phyloP scores from a whole-genome alignment of 2,113 vertebrate genomes.

The Rhizomys pruinosus region DNA sequence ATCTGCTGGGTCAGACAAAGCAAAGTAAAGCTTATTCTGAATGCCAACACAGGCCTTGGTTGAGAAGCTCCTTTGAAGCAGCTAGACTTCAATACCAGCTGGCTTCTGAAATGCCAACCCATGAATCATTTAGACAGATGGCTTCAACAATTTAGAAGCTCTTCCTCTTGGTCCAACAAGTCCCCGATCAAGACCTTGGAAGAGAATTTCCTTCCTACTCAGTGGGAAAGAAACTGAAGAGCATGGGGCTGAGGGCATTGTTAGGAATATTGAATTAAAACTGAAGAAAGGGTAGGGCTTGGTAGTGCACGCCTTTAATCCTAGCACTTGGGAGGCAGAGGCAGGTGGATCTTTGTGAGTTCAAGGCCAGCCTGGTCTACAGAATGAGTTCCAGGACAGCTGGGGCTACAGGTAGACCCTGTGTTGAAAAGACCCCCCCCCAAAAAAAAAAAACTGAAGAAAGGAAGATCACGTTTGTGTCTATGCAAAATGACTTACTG shows the following conservation, averaged over 20 bases:
- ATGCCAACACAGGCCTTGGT: constrained; percentile 44
- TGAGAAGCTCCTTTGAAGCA: constrained; percentile 20
- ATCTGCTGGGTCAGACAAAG: not conserved
- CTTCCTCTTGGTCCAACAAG: not conserved
- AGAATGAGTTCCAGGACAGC: too few species aligned
- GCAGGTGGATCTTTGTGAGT: too few species aligned
- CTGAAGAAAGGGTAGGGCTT: too few species aligned
- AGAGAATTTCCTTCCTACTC: not conserved
- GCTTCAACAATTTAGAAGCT: not conserved
- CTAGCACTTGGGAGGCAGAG: too few species aligned
- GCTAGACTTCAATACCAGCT: not conserved
- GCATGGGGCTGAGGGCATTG: not conserved
- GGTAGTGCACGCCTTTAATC: too few species aligned
- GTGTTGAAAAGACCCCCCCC: too few species aligned
- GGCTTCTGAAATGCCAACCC: constrained; percentile 38
- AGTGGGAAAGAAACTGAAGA: not conserved
- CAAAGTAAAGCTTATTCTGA: constrained; percentile 24
- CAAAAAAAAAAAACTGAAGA: too few species aligned
- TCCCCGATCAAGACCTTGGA: not conserved
- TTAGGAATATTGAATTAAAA: constrained; percentile 17
- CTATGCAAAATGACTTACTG: not conserved
- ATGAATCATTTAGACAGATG: not conserved
- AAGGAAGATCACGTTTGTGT: not conserved
- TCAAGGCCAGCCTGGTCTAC: too few species aligned
- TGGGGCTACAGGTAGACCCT: too few species aligned